phyloP scores from a whole-genome alignment of 2,797 vertebrate genomes.

The Aeoliscus strigatus region DNA sequence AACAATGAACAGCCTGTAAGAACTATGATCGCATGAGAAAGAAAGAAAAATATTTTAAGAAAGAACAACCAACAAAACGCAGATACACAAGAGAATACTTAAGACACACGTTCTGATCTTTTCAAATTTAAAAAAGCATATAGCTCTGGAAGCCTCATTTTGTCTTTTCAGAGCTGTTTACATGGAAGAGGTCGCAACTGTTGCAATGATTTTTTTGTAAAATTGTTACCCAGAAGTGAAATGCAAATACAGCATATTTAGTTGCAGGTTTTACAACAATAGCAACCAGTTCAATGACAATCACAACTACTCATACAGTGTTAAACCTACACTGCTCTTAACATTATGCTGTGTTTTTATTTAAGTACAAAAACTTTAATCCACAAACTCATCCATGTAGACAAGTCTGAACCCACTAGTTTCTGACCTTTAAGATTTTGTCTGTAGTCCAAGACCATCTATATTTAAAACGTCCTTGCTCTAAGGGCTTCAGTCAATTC shows the following conservation, averaged over 20 bases:
- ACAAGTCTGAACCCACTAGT: not conserved
- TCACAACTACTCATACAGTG: not conserved
- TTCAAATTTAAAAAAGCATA: not conserved
- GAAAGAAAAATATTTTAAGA: too few relatives aligned
- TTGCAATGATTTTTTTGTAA: not conserved
- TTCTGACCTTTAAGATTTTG: not conserved
- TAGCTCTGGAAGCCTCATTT: not conserved
- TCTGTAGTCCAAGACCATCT: conserved; percentile 3
- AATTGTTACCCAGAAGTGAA: too few relatives aligned
- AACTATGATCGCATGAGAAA: too few relatives aligned
- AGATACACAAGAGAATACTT: not conserved
- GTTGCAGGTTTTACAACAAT: not conserved
- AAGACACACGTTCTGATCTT: not conserved
- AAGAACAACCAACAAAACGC: too few relatives aligned
- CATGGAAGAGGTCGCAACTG: not conserved
- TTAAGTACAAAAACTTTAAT: conserved; percentile 3
- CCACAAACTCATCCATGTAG: not conserved
- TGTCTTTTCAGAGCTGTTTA: conserved; percentile 1
- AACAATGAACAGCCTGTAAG: conserved; percentile 10
- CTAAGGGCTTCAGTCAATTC: conserved; percentile 21
- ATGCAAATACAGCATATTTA: conserved; percentile 1
- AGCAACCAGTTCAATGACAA: not conserved
- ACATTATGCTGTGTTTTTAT: too few relatives aligned
- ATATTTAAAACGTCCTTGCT: not conserved
- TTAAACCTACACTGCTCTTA: not conserved